Conservation (phyloP, 2,113 vertebrate species). For the Hippotragus niger region DNA sequence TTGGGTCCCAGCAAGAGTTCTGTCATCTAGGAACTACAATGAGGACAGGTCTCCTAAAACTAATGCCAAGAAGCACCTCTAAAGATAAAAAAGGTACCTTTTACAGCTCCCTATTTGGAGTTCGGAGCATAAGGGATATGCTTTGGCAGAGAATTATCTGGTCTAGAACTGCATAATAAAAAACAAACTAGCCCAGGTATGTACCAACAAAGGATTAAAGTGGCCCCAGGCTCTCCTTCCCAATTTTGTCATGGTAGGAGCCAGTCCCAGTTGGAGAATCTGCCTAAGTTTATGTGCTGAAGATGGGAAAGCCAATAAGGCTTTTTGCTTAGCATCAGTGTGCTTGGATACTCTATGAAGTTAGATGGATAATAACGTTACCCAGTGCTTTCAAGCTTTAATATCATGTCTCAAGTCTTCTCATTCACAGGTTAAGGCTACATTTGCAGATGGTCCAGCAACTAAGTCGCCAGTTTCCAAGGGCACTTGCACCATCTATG, state of each 20-base stretch:
- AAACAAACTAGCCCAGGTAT: not conserved
- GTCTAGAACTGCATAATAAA: not conserved
- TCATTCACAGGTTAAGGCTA: slow-evolving; percentile 50
- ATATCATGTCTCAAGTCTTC: slow-evolving; percentile 48
- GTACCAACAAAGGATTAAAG: not conserved
- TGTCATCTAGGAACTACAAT: not conserved
- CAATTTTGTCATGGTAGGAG: not conserved
- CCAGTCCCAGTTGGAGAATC: not conserved
- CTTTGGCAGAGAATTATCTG: not conserved
- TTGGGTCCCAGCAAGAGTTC: not conserved
- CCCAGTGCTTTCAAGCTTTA: slow-evolving; percentile 33
- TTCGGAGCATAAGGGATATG: not conserved
- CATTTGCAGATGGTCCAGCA: slow-evolving; percentile 39
- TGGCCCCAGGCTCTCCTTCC: not conserved
- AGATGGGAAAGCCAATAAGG: not conserved
- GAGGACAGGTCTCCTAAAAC: not conserved
- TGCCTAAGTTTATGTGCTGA: not conserved
- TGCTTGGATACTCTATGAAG: not conserved
- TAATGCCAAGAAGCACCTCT: not conserved
- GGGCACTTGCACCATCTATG: not conserved
- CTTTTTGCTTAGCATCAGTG: not conserved
- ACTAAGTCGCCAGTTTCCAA: slow-evolving; percentile 28
- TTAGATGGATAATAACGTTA: not conserved
- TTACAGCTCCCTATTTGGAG: not conserved
- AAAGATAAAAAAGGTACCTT: not conserved